Conservation (phyloP, 2,797 vertebrate genomes). For the Notolepis coatsorum region DNA sequence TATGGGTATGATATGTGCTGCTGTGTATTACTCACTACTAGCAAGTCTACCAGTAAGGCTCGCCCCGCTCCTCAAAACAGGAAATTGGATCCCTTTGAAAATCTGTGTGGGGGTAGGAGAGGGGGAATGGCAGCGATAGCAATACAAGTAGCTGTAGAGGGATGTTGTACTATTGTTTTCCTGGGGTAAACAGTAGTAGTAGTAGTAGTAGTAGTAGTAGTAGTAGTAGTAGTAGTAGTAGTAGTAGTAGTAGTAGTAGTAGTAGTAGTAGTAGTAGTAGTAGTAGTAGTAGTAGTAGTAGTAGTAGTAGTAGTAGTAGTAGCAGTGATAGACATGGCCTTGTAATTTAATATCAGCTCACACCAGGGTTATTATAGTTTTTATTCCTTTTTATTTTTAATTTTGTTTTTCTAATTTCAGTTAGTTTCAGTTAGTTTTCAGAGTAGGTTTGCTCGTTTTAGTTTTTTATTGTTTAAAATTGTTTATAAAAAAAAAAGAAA, state of each 20-base stretch:
- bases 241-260: conserved; percentile 48
- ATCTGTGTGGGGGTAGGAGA: conserved; percentile 31
- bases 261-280: conserved; percentile 41
- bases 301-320: conserved; percentile 48
- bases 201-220: conserved; percentile 46
- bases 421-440: no score
- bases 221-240: conserved; percentile 50
- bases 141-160: conserved; percentile 64
- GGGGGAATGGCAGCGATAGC: conserved; percentile 44
- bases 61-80: background rate
- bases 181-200: conserved; percentile 53
- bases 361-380: no score
- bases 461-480: no score
- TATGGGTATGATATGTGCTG: conserved; percentile 4
- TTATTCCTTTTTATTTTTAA: no score
- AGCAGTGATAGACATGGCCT: conserved; percentile 55
- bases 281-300: conserved; percentile 42
- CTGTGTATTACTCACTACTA: background rate
- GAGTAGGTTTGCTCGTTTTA: no score
- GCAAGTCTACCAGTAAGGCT: conserved; percentile 3
- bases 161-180: conserved; percentile 58
- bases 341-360: conserved; percentile 42
- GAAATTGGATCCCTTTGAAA: conserved; percentile 27
- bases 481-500: no score
- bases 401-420: no score